Base-by-base conservation (phyloP, 2,888 invertebrate species). In the Orthosia gothica region DNA sequence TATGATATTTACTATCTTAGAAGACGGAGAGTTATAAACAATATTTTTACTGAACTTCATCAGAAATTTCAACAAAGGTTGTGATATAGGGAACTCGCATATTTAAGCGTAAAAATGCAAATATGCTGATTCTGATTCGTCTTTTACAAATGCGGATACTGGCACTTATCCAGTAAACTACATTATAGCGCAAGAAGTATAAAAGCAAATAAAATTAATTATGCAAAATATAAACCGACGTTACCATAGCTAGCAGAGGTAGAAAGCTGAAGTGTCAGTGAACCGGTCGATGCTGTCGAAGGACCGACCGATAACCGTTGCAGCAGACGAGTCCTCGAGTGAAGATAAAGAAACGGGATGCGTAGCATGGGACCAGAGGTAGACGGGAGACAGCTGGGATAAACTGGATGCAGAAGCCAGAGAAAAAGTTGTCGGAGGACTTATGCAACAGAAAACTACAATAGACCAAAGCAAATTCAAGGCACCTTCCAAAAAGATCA, bases 171-270 rank as follows among this genome's bases (percentile, higher is more conserved):
- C 62, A 40, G 2, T 49, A 32, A 15, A 1, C 7, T 18, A 5
- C 23, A 70, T 13, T 55, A 49, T 12, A 52, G 3, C 58, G 57
- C 72, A 63, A 58, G 32, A 52, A 74, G 20, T 12, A 76, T 66
- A 26, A n/a, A 76, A 26, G 66, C 0, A 47, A 49, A 40, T n/a
- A 5, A 61, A 32, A 32, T 52, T 20, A 3, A 26, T 23, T 5
- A 49, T 55, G 11, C 0, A 13, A 54, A 45, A 23, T 7, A 18
- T 32, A 9, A 20, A 20, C 16, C 15, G 7, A 3, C 40, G 7
- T 11, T 54, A 20, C 20, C 12, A 20, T 32, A 3, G 32, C 11
- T 55, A 5, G 40, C 12, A 58, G 16, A 70, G 13, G 13, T 18
- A 23, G 26, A 13, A 20, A 26, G 2, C 5, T 20, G 18, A 45